A percentile compares a stretch with the other conserved stretches of the same genome.
These are phyloP conservation scores for Mactromeris polynyma DNA, from an alignment of 2,888 invertebrate genomes.

Conservation along the genomic window DNA sequence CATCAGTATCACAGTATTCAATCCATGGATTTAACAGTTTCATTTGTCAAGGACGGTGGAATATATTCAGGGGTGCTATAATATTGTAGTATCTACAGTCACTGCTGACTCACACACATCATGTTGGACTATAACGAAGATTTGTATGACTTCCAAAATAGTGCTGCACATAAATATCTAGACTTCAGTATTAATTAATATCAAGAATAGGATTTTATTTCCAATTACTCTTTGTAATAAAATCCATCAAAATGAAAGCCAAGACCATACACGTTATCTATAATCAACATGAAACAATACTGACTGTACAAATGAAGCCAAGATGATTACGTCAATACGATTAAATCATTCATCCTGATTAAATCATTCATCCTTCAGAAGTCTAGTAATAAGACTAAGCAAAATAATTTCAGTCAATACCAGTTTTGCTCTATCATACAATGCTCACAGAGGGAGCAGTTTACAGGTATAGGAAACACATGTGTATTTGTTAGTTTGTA, in stretches of 20 bases:
- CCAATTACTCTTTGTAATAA: background rate
- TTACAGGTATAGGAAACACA: background rate
- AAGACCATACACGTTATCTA: background rate
- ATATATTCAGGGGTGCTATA: too few species aligned
- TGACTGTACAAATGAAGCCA: background rate
- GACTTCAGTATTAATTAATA: background rate
- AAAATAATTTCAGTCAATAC: background rate
- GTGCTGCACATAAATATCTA: too few species aligned
- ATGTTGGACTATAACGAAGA: too few species aligned
- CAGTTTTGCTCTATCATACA: background rate
- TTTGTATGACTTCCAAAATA: too few species aligned
- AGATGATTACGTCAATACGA: background rate
- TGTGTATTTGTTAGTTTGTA: background rate
- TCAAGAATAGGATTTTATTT: background rate
- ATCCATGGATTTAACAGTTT: too few species aligned
- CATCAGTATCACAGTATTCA: too few species aligned
- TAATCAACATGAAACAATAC: constrained; percentile 8
- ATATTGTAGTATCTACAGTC: too few species aligned
- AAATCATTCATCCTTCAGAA: background rate
- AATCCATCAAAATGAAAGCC: background rate
- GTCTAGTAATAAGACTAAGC: background rate
- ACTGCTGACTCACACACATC: too few species aligned
- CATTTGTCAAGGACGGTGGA: too few species aligned
- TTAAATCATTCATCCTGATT: background rate
- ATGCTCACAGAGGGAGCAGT: background rate